Percentiles rank a stretch among this genome's conserved stretches.
Conservation (phyloP, 2,888 invertebrate genomes). For the Biston betularia region DNA sequence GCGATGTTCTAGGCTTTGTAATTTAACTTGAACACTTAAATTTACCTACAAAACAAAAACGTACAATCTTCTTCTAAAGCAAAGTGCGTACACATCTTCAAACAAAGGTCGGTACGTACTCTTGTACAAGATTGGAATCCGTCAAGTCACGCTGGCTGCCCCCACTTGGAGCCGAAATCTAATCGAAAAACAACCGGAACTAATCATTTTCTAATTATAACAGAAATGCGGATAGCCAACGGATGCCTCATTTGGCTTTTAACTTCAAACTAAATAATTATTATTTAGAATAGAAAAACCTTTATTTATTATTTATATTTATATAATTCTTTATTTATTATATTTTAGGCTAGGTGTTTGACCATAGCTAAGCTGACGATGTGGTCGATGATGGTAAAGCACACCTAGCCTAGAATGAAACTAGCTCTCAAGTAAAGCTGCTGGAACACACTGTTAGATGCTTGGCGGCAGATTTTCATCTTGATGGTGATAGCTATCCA, state of each 20-base stretch:
- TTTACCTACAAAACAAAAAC: background rate
- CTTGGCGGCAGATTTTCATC: too few relatives aligned
- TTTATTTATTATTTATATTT: too few relatives aligned
- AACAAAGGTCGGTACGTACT: slow-evolving; percentile 36
- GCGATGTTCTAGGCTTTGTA: too few relatives aligned
- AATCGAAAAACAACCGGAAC: slow-evolving; percentile 83
- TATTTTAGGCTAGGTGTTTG: too few relatives aligned
- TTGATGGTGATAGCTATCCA: too few relatives aligned
- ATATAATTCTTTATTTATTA: too few relatives aligned
- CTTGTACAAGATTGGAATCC: slow-evolving; percentile 64
- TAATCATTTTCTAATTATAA: slow-evolving; percentile 79
- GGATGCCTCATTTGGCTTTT: background rate
- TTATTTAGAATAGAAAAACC: background rate
- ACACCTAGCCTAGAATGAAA: too few relatives aligned
- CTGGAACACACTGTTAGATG: too few relatives aligned
- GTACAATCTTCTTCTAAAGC: background rate
- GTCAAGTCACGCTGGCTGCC: slow-evolving; percentile 74
- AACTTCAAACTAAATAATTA: background rate
- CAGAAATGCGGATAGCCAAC: slow-evolving; percentile 66
- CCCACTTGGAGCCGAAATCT: slow-evolving; percentile 68
- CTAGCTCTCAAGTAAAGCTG: too few relatives aligned
- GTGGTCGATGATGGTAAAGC: too few relatives aligned
- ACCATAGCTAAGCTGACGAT: too few relatives aligned
- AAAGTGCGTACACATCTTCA: slow-evolving; percentile 41
- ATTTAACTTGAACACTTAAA: background rate